Percentiles rank a stretch among this genome's conserved stretches.
phyloP scores from a whole-genome alignment of 2,888 invertebrate genomes.

The Cheilosia urbana region DNA sequence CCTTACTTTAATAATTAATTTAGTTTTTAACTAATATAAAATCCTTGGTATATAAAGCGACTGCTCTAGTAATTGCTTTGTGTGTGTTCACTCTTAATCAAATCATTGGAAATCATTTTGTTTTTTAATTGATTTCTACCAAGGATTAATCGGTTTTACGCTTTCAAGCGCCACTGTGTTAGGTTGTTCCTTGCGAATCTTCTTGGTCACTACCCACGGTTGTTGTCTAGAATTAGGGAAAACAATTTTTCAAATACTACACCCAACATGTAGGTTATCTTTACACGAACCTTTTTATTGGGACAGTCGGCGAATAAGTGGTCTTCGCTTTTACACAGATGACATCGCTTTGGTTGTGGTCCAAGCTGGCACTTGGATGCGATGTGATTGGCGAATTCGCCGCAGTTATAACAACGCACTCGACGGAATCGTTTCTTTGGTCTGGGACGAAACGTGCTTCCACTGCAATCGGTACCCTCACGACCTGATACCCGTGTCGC shows the following conservation, averaged over 20 bases:
- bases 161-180: conserved; percentile 42
- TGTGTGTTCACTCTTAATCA: not conserved
- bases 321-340: conserved; percentile 94
- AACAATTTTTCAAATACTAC: not conserved
- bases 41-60: conserved; percentile 43
- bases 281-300: conserved; percentile 82
- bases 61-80: conserved; percentile 10
- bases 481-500: conserved; percentile 93
- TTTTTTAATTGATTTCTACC: not conserved
- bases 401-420: conserved; percentile 96
- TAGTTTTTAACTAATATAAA: conserved; percentile 70
- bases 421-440: conserved; percentile 93
- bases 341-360: conserved; percentile 95
- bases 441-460: conserved; percentile 92
- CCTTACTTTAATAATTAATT: conserved; percentile 59
- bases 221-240: conserved; percentile 39
- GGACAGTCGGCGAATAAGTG: conserved; percentile 96
- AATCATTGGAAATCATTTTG: not conserved
- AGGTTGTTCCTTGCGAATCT: conserved; percentile 52
- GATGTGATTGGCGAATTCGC: conserved; percentile 96
- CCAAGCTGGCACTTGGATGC: conserved; percentile 95
- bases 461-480: conserved; percentile 90
- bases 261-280: not conserved
- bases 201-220: conserved; percentile 38
- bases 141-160: conserved; percentile 27